Conservation (phyloP, 1,140 invertebrate species). For the honey bee (Apis mellifera) region Amel_HAv3.1 CM009938.2:2487001-2487500, state of each 20-base stretch:
- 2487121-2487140: not conserved
- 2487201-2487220: not conserved
- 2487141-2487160: not conserved
- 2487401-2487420: conserved; percentile 74
- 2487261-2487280: conserved; percentile 43
- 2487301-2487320: not conserved
- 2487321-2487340: not conserved
- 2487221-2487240: conserved; percentile 19
- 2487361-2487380: not conserved
- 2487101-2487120: not conserved
- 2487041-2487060: conserved; percentile 63
- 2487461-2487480: conserved; percentile 47
- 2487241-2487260: conserved; percentile 24
- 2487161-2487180: too few relatives aligned
- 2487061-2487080: conserved; percentile 33
- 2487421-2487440: conserved; percentile 72
- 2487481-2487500: conserved; percentile 14
- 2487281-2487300: conserved; percentile 43
- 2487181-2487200: conserved; percentile 24
- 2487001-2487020: conserved; percentile 79
- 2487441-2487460: conserved; percentile 72
- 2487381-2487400: conserved; percentile 31
- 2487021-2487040: conserved; percentile 75
- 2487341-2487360: not conserved
- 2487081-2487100: conserved; percentile 10